Percentiles rank a stretch among this genome's conserved stretches.
Evolutionary conservation across 1,140 invertebrate species (phyloP).

Genomic region (Hylaeus anthracinus): DNA sequence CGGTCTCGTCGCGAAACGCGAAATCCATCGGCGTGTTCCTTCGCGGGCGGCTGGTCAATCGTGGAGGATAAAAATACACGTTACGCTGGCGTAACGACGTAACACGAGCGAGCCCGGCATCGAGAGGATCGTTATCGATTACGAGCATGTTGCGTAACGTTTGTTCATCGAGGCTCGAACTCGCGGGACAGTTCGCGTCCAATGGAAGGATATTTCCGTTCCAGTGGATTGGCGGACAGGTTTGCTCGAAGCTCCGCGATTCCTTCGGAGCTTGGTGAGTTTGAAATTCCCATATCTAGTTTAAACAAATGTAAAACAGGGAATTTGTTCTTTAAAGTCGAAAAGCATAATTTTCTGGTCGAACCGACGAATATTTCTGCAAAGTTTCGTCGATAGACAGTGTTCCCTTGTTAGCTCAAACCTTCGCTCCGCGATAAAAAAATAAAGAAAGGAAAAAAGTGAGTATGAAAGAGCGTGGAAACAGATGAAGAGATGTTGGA

Average conservation of each 20-base stretch:
- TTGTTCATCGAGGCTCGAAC: not conserved
- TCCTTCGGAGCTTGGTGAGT: not conserved
- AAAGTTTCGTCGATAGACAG: too few relatives aligned
- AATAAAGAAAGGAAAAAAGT: not conserved
- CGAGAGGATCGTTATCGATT: slow-evolving; percentile 40
- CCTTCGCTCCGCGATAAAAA: too few relatives aligned
- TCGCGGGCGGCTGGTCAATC: slow-evolving; percentile 8
- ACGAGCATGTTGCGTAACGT: slow-evolving; percentile 31
- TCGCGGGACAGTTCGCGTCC: not conserved
- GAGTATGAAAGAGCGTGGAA: not conserved
- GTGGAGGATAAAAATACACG: slow-evolving; percentile 25
- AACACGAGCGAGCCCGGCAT: slow-evolving; percentile 13
- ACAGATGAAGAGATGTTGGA: not conserved
- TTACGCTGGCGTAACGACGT: slow-evolving; percentile 29
- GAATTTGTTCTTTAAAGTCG: too few relatives aligned
- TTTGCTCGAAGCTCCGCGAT: not conserved
- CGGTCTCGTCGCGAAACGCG: not conserved
- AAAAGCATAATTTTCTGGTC: too few relatives aligned
- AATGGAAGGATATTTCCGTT: slow-evolving; percentile 10
- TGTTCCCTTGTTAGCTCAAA: too few relatives aligned
- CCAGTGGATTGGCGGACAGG: not conserved
- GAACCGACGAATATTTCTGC: too few relatives aligned
- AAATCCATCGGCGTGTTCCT: not conserved
- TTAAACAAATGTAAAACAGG: too few relatives aligned
- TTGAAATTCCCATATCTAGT: too few relatives aligned